These are phyloP conservation scores for Drosophila bipectinata DNA, from an alignment of 1,140 invertebrate genomes.

Conservation along the genomic window DNA sequence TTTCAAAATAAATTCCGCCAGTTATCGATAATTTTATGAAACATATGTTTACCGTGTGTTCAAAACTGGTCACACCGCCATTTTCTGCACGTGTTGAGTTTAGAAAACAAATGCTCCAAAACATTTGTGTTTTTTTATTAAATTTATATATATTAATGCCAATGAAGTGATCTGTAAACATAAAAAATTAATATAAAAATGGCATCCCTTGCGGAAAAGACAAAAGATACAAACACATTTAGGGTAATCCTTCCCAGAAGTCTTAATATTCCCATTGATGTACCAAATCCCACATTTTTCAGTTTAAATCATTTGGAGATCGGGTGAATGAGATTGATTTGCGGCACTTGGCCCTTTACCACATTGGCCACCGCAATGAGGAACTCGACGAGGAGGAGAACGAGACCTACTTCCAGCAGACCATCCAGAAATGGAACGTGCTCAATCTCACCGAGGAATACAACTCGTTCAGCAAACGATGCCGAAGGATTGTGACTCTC, in stretches of 20 bases:
- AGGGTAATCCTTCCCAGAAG: slow-evolving; percentile 86
- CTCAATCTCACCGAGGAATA: slow-evolving; percentile 94
- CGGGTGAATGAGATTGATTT: slow-evolving; percentile 93
- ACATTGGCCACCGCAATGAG: slow-evolving; percentile 88
- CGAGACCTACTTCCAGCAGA: slow-evolving; percentile 91
- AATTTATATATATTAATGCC: slow-evolving; percentile 3
- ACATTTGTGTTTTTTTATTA: slow-evolving; percentile 7
- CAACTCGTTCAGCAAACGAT: slow-evolving; percentile 89
- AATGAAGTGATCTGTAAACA: slow-evolving; percentile 16
- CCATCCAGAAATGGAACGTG: slow-evolving; percentile 94
- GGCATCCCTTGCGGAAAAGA: slow-evolving; percentile 90
- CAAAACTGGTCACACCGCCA: neutral
- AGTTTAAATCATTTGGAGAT: slow-evolving; percentile 95
- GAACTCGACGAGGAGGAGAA: slow-evolving; percentile 86
- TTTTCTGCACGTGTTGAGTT: slow-evolving; percentile 59
- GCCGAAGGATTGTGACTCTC: slow-evolving; percentile 90
- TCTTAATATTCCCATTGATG: neutral
- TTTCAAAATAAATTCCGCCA: neutral
- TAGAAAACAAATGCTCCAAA: slow-evolving; percentile 3
- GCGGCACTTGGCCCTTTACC: slow-evolving; percentile 88
- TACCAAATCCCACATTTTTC: neutral
- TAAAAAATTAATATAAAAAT: slow-evolving; percentile 84
- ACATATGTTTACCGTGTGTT: slow-evolving; percentile 15
- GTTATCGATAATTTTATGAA: neutral
- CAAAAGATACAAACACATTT: slow-evolving; percentile 92